phyloP scores from a whole-genome alignment of 2,797 vertebrate genomes.

The Bovichtus variegatus region DNA sequence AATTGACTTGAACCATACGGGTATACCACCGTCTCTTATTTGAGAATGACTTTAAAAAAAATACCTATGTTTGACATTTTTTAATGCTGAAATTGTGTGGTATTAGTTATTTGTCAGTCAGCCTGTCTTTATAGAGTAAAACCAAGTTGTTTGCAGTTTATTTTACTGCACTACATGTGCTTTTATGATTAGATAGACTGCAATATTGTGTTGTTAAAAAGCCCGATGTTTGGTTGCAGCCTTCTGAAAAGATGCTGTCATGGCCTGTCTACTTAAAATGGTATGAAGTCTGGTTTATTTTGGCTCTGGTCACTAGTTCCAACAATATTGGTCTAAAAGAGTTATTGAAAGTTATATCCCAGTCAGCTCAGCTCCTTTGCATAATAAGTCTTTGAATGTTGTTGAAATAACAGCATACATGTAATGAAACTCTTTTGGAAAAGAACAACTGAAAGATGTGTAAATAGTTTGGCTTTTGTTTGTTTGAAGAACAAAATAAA shows the following conservation, averaged over 20 bases:
- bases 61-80: constrained; percentile 47
- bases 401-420: constrained; percentile 72
- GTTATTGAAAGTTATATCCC: neutral
- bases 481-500: constrained; percentile 86
- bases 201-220: constrained; percentile 25
- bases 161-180: constrained; percentile 54
- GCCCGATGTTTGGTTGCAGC: constrained; percentile 31
- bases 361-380: constrained; percentile 78
- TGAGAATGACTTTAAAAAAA: constrained; percentile 27
- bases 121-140: constrained; percentile 18
- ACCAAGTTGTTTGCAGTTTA: constrained; percentile 27
- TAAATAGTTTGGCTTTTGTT: constrained; percentile 88
- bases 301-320: neutral
- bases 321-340: constrained; percentile 4
- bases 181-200: constrained; percentile 61
- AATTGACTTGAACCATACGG: constrained; percentile 18
- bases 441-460: constrained; percentile 80
- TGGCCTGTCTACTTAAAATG: neutral
- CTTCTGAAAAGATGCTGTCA: constrained; percentile 2
- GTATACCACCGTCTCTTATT: constrained; percentile 20
- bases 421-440: constrained; percentile 68
- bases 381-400: constrained; percentile 74
- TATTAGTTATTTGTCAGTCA: constrained; percentile 21
- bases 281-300: constrained; percentile 24
- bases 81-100: constrained; percentile 35